A percentile compares a stretch with the other conserved stretches of the same genome.
Conservation (phyloP, 2,888 invertebrate species). For the Harpalus rufipes region DNA sequence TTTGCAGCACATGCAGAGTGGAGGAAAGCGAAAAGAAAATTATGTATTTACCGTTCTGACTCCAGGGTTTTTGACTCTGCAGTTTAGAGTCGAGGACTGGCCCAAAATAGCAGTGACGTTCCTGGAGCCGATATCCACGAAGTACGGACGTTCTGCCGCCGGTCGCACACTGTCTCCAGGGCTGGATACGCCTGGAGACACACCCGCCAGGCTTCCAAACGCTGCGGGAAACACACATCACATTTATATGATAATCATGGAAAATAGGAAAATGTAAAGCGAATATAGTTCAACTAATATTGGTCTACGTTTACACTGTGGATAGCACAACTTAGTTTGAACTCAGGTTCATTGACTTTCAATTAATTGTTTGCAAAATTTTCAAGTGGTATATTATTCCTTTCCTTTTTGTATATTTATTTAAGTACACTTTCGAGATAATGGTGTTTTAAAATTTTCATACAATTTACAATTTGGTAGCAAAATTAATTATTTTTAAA, state of each 20-base stretch:
- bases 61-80: conserved; percentile 91
- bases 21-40: neutral
- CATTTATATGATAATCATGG: neutral
- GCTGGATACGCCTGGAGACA: conserved; percentile 41
- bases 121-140: conserved; percentile 90
- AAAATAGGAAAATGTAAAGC: neutral
- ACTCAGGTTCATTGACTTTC: no score
- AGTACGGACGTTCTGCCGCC: conserved; percentile 84
- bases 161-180: conserved; percentile 69
- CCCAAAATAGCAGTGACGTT: conserved; percentile 92
- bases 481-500: no score
- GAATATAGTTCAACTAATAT: no score
- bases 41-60: conserved; percentile 86
- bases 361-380: no score
- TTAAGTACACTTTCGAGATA: no score
- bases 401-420: no score
- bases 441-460: no score
- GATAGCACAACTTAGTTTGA: no score
- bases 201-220: conserved; percentile 39
- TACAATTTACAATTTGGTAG: no score
- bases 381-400: no score
- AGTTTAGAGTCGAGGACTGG: conserved; percentile 88
- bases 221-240: neutral
- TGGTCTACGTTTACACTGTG: no score
- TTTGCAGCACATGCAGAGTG: neutral